Conservation (phyloP, 2,113 vertebrate species). For the Scolopax mira region DNA sequence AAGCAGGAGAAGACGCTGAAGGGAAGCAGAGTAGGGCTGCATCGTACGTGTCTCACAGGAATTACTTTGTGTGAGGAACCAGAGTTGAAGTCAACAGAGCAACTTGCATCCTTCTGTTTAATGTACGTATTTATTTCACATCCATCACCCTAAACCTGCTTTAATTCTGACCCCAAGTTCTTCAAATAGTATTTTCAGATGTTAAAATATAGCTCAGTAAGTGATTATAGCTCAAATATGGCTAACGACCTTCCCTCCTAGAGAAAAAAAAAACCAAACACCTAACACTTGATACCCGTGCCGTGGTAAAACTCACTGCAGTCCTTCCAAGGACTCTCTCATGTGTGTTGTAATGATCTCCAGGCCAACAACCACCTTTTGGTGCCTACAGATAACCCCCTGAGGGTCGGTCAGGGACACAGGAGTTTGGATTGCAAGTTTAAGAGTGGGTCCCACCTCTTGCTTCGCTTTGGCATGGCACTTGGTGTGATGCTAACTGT, state of each 20-base stretch:
- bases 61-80: not conserved
- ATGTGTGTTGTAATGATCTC: fast-evolving
- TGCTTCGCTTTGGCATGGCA: not conserved
- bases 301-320: not conserved
- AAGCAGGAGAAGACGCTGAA: not conserved
- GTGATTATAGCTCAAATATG: not conserved
- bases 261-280: no score
- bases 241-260: not conserved
- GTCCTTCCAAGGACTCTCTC: not conserved
- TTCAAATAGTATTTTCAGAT: not conserved
- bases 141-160: not conserved
- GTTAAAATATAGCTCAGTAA: not conserved
- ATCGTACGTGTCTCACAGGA: not conserved
- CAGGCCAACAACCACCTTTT: not conserved
- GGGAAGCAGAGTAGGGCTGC: not conserved
- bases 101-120: not conserved
- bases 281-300: not conserved
- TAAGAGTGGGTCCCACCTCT: not conserved
- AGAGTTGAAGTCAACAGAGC: not conserved
- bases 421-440: not conserved
- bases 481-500: not conserved
- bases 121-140: not conserved
- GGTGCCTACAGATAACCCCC: not conserved
- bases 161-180: not conserved
- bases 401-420: not conserved